A percentile compares a stretch with the other conserved stretches of the same genome.
Evolutionary conservation across 2,113 vertebrate genomes (phyloP).

Genomic region (Irena cyanogastra): DNA sequence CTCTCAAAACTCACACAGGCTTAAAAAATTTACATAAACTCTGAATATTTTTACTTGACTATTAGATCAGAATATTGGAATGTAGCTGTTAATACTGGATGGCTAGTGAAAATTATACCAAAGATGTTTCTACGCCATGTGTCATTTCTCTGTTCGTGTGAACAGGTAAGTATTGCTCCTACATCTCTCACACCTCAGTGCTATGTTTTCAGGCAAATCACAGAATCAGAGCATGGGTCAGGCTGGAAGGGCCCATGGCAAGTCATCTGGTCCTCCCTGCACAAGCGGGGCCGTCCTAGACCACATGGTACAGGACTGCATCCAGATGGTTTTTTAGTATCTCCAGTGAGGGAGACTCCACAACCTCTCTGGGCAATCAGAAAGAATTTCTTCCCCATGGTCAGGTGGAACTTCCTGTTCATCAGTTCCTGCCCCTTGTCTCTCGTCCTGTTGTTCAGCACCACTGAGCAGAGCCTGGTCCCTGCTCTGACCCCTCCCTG

Average conservation of each 20-base stretch:
- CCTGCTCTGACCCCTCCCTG: neutral
- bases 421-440: accelerated
- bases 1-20: neutral
- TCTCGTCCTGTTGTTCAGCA: neutral
- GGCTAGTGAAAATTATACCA: neutral
- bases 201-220: neutral
- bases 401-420: neutral
- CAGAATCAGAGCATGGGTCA: neutral
- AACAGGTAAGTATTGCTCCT: neutral
- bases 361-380: neutral
- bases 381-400: neutral
- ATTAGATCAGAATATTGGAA: neutral
- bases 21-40: neutral
- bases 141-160: neutral
- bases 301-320: neutral
- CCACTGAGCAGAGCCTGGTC: neutral
- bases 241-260: neutral
- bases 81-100: neutral
- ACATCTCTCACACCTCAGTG: neutral
- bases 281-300: neutral
- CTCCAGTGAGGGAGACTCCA: neutral
- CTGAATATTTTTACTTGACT: neutral
- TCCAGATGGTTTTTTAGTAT: neutral
- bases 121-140: neutral
- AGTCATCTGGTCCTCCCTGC: neutral